These are phyloP conservation scores for Nemotelus pantherinus DNA, from an alignment of 2,888 invertebrate genomes.

Conservation along the genomic window DNA sequence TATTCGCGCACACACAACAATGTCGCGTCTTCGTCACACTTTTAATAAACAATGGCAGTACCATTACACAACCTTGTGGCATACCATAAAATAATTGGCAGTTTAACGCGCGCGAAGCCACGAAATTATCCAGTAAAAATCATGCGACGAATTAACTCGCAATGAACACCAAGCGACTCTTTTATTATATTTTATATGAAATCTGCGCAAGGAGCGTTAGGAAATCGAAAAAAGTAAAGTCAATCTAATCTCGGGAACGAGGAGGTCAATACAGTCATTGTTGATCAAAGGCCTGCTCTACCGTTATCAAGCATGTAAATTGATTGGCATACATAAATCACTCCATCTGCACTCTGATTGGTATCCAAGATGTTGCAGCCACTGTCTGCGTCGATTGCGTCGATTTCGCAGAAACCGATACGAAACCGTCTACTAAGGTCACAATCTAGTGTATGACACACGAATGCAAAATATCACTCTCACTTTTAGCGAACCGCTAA, in stretches of 20 bases:
- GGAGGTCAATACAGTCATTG: neutral
- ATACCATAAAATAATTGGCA: slow-evolving; percentile 38
- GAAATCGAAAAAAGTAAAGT: neutral
- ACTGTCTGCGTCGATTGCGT: neutral
- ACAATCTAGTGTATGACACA: neutral
- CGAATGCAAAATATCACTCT: slow-evolving; percentile 24
- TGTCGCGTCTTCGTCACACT: slow-evolving; percentile 29
- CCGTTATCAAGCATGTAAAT: neutral
- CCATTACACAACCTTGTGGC: slow-evolving; percentile 41
- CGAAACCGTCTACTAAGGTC: too few relatives aligned
- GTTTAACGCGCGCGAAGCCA: slow-evolving; percentile 31
- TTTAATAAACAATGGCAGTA: slow-evolving; percentile 27
- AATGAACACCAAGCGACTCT: neutral
- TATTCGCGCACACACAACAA: slow-evolving; percentile 19
- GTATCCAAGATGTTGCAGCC: neutral
- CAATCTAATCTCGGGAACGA: neutral
- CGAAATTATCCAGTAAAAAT: slow-evolving; percentile 28
- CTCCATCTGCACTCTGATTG: neutral
- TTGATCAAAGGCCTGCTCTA: neutral
- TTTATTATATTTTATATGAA: slow-evolving; percentile 1
- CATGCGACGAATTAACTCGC: slow-evolving; percentile 7
- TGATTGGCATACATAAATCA: too few relatives aligned
- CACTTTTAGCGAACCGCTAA: slow-evolving; percentile 41
- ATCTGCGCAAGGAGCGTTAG: neutral
- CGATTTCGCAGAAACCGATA: neutral